Evolutionary conservation across 2,797 vertebrate species (phyloP), one percentile per base, ranked within the genome.

Genomic region (Falco concolor): DNA sequence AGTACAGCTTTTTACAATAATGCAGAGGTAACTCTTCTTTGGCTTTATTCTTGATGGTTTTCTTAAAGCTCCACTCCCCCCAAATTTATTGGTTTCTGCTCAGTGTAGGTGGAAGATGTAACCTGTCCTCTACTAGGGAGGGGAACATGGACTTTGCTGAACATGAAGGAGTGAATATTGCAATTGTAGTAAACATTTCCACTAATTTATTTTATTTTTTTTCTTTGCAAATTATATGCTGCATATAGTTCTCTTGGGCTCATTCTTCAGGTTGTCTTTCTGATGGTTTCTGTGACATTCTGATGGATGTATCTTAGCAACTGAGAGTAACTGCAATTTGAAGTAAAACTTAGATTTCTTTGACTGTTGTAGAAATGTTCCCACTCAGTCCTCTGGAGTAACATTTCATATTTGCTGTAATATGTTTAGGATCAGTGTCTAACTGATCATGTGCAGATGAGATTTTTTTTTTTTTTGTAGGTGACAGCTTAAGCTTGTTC

Each of bases 1-100:
- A 99, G 99, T 98, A 99, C 99, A 60, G 99, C 99, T 80, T 99
- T 99, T 98, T 99, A 99, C 98, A 99, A 99, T 97, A 99, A 99
- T 44, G 99, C 99, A 78, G 99, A 99, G 99, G 99, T 99, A 98
- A 77, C 80, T 60, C 23, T 84, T 85, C 32, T 85, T 96, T 89
- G 64, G 30, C 69, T 95, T 93, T 82, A 32, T 54, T 82, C 63
- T 81, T 79, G 34, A n/a, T 77, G 61, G 32, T 80, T 95, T 92
- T 79, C 45, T 84, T 76, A 34, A 54, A 49, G 36, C 73, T 84
- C 12, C 4, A 7, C 32, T 72, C 13, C 30, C 22, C 36, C 10
- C 24, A 4, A 0, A 36, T 89, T 25, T 59, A 30, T 59, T 84
- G 44, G 23, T 59, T 74, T 89, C 22, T 78, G 63, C n/a, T 60